Evolutionary conservation across 2,797 vertebrate species (phyloP), one percentile per base, ranked within the genome.

Genomic region (Sebastes matsubarae): DNA sequence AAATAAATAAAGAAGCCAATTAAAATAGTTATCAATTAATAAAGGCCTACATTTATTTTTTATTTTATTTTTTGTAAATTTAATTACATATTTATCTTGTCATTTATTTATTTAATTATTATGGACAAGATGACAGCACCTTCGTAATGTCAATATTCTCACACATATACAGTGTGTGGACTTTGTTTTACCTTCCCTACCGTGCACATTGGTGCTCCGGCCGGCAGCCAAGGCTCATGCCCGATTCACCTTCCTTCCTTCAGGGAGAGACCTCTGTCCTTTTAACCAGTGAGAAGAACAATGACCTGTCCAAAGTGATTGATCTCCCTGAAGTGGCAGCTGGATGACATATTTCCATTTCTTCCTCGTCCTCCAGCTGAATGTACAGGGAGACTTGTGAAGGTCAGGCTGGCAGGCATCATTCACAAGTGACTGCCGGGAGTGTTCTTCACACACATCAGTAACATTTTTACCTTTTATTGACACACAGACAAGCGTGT

Each of bases 281-380:
- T 87, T 88, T 80, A 80, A 89, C 76, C 79, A 78, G 77, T 16
- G 80, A 90, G 86, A 84, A 88, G 88, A 93, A 91, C 86, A 91
- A 90, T 91, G 88, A 81, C 81, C 88, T 90, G 90, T 93, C 93
- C 65, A 64, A 60, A 74, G 87, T 92, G 91, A 94, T 85, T 92
- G 93, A 95, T 90, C 86, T 90, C 77, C 70, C 72, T 25, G 50
- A 88, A 85, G 88, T 85, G 89, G 80, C 84, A 90, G 81, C 81
- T 60, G 69, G 84, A 87, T 76, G 74, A 90, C 82, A 83, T 80
- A 91, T 89, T 94, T 93, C 84, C 87, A 81, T 82, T 72, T 67
- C 77, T 77, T 66, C 60, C 60, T 61, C 59, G 72, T 76, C 75
- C 72, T 85, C 68, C 55, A 72, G 75, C 83, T 61, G 38, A 79